Evolutionary conservation across 1,140 invertebrate genomes (phyloP), one percentile per base, ranked within the genome.

Genomic region (Bombus waltoni): DNA sequence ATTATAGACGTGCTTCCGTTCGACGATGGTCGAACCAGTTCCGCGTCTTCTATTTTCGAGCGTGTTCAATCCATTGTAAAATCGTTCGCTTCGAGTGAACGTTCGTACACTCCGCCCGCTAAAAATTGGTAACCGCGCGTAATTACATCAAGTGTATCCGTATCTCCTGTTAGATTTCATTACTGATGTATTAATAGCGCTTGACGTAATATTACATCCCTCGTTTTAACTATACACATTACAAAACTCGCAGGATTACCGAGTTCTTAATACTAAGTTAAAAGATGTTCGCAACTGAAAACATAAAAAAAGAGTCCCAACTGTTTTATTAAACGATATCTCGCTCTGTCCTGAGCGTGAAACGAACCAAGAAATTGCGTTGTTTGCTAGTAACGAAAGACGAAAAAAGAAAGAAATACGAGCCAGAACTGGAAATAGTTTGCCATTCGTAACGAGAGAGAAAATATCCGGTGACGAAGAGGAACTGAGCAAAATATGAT

Each of bases 1-100:
- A 90, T 90, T 90, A 88, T 81, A 77, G 79, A 88, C 68, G 47
- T 70, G 65, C 75, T 82, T 84, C 72, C 66, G 85, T 68, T 66
- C 70, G 18, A 40, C 81, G 10, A 62, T 66, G 79, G 78, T 74
- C 82, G 79, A 89, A 80, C 47, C 72, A 70, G 68, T 89, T 89
- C 59, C 72, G 66, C 77, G 18, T 66, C 68, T 81, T 71, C 74
- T 72, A 32, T 42, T 35, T 38, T 57, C 53, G 32, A 22, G 68
- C 59, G 59, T 62, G 59, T 62, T n/a, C 59, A 62, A 62, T 62
- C 2, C 59, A 28, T 28, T 62, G 28, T 62, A 62, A 62, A 62
- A 62, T 62, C 57, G 57, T 59, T 73, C 47, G 47, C 47, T 53
- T 22, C 18, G 18, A 53, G 18, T 53, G 18, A 53, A 22, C 47